Evolutionary conservation across 2,888 invertebrate species (phyloP).

Genomic region (Holacanthella duospinosa): DNA sequence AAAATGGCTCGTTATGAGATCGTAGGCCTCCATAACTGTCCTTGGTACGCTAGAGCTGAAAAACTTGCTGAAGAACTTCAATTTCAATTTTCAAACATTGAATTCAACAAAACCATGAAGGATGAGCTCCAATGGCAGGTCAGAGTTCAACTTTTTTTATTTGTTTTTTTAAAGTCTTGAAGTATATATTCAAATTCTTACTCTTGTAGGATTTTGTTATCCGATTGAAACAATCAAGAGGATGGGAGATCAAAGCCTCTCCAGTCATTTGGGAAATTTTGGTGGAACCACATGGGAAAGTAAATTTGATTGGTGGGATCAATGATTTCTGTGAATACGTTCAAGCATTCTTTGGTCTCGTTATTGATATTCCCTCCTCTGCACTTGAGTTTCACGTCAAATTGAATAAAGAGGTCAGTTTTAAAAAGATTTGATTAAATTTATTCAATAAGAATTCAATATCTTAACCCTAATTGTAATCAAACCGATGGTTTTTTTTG

Average conservation of each 20-base stretch:
- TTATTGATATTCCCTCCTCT: slow-evolving; percentile 14
- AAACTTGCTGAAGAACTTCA: slow-evolving; percentile 32
- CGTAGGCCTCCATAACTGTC: slow-evolving; percentile 29
- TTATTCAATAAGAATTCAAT: not conserved
- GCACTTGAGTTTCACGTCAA: slow-evolving; percentile 20
- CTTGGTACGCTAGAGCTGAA: slow-evolving; percentile 34
- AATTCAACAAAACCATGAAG: slow-evolving; percentile 26
- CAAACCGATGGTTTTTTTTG: not conserved
- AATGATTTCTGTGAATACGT: slow-evolving; percentile 36
- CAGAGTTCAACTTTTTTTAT: not conserved
- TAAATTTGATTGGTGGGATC: slow-evolving; percentile 30
- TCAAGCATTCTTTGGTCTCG: slow-evolving; percentile 25
- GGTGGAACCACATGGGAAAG: slow-evolving; percentile 25
- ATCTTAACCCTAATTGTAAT: not conserved
- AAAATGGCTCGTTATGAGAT: slow-evolving; percentile 29
- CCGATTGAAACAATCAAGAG: slow-evolving; percentile 23
- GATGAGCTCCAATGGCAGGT: slow-evolving; percentile 26
- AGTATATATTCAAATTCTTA: too few relatives aligned
- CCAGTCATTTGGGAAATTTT: slow-evolving; percentile 33
- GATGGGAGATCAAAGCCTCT: slow-evolving; percentile 28
- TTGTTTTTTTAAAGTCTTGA: not conserved
- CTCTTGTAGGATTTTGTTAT: slow-evolving; percentile 22
- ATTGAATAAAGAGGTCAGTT: slow-evolving; percentile 22
- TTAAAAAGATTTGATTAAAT: not conserved
- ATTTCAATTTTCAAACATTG: slow-evolving; percentile 24